These are phyloP conservation scores for Stylophora pistillata DNA, from an alignment of 64 coral and sea anemone species.

Conservation along the genomic window DNA sequence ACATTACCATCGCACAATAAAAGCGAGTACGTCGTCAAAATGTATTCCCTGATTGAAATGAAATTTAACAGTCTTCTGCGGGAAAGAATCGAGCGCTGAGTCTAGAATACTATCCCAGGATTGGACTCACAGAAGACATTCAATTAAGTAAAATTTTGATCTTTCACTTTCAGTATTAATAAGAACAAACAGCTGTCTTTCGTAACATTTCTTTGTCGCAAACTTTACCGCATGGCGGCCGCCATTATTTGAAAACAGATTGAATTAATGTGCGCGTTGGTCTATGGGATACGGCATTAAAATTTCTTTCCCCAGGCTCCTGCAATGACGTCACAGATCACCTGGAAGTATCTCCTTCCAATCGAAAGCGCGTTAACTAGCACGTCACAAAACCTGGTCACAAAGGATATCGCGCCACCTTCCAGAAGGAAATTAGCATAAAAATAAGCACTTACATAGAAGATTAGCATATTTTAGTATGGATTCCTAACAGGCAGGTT, in stretches of 20 bases:
- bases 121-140: conserved; percentile 21
- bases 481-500: too few species aligned
- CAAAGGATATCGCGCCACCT: too few species aligned
- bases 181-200: conserved; percentile 6
- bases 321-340: too few species aligned
- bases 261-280: too few species aligned
- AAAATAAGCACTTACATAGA: too few species aligned
- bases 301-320: too few species aligned
- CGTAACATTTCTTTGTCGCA: conserved; percentile 13
- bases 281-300: too few species aligned
- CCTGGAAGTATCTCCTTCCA: too few species aligned
- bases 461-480: too few species aligned
- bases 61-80: conserved; percentile 14
- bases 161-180: conserved; percentile 9
- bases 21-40: conserved; percentile 28
- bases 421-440: too few species aligned
- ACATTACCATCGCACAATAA: conserved; percentile 25
- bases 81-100: conserved; percentile 29
- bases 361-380: too few species aligned
- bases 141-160: conserved; percentile 11
- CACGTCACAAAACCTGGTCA: too few species aligned
- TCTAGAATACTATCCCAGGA: background rate
- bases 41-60: conserved; percentile 27
- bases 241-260: conserved; percentile 26
- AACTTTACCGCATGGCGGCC: background rate